phyloP scores from a whole-genome alignment of 2,888 invertebrate genomes.

The Cryptus armator region DNA sequence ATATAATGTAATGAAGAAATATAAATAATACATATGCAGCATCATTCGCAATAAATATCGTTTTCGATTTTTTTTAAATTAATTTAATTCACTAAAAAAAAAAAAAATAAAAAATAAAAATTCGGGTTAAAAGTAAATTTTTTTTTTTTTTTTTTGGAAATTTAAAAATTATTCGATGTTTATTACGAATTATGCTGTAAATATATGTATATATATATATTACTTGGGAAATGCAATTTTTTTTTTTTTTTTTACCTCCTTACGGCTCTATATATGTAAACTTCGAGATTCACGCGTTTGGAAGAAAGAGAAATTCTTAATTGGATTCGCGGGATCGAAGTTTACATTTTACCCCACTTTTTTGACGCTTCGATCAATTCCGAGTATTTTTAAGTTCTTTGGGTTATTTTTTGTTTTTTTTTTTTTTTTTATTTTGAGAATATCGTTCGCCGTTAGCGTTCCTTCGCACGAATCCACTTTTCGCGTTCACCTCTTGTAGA shows the following conservation, averaged over 20 bases:
- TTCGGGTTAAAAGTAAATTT: no score
- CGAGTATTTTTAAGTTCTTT: not conserved
- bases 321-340: not conserved
- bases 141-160: no score
- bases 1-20: conserved; percentile 1
- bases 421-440: not conserved
- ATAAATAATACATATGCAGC: not conserved
- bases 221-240: not conserved
- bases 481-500: not conserved
- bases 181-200: no score
- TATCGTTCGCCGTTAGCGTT: not conserved
- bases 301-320: conserved; percentile 1
- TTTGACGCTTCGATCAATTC: conserved; percentile 10
- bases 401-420: not conserved
- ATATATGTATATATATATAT: not conserved
- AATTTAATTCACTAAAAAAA: no score
- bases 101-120: no score
- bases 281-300: not conserved
- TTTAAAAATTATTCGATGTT: no score
- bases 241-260: not conserved
- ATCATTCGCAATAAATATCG: no score
- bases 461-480: not conserved
- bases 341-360: not conserved
- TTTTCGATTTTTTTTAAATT: no score
- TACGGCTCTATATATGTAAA: not conserved